Evolutionary conservation across 1,140 invertebrate genomes (phyloP).

Genomic region (Nasonia giraulti): DNA sequence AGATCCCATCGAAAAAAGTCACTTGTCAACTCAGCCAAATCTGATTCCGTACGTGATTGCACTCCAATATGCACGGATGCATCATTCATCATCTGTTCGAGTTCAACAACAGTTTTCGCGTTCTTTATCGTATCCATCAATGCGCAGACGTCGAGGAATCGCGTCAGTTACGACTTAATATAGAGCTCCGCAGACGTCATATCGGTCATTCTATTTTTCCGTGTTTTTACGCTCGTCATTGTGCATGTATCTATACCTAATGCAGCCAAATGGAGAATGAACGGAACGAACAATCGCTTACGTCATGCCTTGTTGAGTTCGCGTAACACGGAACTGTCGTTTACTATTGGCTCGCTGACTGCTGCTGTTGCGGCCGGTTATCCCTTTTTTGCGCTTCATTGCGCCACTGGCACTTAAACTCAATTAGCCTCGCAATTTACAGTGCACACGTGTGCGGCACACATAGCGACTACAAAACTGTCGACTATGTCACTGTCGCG

Average conservation of each 20-base stretch:
- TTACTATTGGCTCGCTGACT: constrained; percentile 10
- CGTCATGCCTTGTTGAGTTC: constrained; percentile 28
- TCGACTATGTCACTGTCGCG: neutral
- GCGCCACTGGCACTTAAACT: neutral
- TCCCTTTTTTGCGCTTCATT: neutral
- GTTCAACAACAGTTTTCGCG: too few relatives aligned
- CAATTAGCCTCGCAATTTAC: neutral
- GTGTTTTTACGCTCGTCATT: neutral
- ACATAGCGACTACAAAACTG: neutral
- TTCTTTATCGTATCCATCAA: too few relatives aligned
- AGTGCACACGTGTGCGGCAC: neutral
- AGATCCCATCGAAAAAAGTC: too few relatives aligned
- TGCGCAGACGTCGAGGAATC: too few relatives aligned
- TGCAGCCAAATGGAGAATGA: neutral
- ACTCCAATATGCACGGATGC: too few relatives aligned
- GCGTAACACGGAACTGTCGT: neutral
- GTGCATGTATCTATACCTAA: neutral
- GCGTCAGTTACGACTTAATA: neutral
- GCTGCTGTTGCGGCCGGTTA: neutral
- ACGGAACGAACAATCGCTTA: neutral
- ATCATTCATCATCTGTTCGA: too few relatives aligned
- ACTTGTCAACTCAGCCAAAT: too few relatives aligned
- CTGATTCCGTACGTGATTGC: too few relatives aligned
- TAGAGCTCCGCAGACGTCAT: neutral
- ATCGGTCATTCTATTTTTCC: neutral